These are phyloP conservation scores for Heterotis niloticus DNA, from an alignment of 2,113 vertebrate genomes.

Conservation along the genomic window DNA sequence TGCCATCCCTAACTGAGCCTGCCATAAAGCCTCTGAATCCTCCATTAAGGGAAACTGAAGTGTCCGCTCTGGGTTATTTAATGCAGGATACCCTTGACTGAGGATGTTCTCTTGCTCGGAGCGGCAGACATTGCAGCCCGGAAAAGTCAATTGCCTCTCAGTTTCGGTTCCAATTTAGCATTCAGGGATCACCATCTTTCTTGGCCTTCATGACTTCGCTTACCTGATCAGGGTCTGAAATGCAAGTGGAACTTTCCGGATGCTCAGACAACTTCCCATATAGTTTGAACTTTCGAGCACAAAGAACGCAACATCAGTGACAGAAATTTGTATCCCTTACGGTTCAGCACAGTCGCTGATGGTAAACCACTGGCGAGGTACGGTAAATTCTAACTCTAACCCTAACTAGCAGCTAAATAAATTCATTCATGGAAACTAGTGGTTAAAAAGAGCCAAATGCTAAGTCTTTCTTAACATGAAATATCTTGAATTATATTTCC, in stretches of 20 bases:
- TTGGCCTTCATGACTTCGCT: not conserved
- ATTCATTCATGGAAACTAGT: not conserved
- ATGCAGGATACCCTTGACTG: not conserved
- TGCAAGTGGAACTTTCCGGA: too few relatives aligned
- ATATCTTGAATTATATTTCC: too few relatives aligned
- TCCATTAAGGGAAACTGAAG: not conserved
- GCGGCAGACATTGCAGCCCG: not conserved
- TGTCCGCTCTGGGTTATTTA: conserved; percentile 1
- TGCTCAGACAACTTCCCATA: not conserved
- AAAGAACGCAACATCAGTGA: conserved; percentile 8
- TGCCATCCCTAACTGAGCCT: not conserved
- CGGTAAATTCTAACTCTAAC: too few relatives aligned
- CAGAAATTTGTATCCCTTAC: not conserved
- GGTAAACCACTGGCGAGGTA: not conserved
- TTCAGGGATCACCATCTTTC: not conserved
- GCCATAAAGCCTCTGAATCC: not conserved
- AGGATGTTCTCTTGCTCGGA: conserved; percentile 2
- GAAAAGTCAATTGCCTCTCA: conserved; percentile 16
- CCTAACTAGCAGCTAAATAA: too few relatives aligned
- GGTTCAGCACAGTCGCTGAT: not conserved
- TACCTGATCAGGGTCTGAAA: not conserved
- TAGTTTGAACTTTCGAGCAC: conserved; percentile 2
- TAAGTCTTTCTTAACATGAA: too few relatives aligned
- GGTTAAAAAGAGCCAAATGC: too few relatives aligned
- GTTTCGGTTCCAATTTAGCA: not conserved